A percentile compares a stretch with the other conserved stretches of the same genome.
phyloP scores from a whole-genome alignment of 2,888 invertebrate genomes.

The Drosophila yooni region DNA sequence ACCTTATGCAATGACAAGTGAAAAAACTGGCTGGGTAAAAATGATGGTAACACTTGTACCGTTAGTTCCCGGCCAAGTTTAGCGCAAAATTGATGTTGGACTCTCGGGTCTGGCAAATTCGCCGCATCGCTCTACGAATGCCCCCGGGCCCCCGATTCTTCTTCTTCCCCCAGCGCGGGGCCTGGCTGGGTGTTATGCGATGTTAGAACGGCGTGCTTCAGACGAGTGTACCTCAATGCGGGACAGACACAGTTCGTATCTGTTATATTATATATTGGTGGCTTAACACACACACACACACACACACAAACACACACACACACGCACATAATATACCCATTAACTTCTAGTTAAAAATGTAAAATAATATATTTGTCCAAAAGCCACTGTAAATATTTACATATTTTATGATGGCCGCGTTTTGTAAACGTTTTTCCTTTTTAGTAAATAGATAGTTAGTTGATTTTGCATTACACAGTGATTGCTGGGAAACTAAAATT shows the following conservation, averaged over 20 bases:
- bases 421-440: conserved; percentile 27
- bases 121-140: conserved; percentile 67
- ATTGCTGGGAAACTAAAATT: neutral
- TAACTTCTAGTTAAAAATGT: conserved; percentile 25
- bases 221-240: conserved; percentile 85
- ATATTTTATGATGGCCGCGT: conserved; percentile 37
- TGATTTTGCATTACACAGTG: conserved; percentile 11
- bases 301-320: conserved; percentile 35
- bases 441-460: conserved; percentile 22
- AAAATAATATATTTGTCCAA: conserved; percentile 22
- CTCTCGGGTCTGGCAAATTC: conserved; percentile 78
- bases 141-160: conserved; percentile 26
- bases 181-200: conserved; percentile 44
- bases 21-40: conserved; percentile 59
- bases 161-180: conserved; percentile 9
- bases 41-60: conserved; percentile 20
- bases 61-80: conserved; percentile 56
- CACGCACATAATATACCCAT: conserved; percentile 24
- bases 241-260: conserved; percentile 67
- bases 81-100: conserved; percentile 86
- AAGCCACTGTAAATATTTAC: conserved; percentile 57
- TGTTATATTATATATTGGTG: conserved; percentile 51
- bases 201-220: conserved; percentile 79
- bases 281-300: conserved; percentile 39
- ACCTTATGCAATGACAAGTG: conserved; percentile 81